These are phyloP conservation scores for Neodiprion fabricii DNA, from an alignment of 1,140 invertebrate species.

Conservation along the genomic window DNA sequence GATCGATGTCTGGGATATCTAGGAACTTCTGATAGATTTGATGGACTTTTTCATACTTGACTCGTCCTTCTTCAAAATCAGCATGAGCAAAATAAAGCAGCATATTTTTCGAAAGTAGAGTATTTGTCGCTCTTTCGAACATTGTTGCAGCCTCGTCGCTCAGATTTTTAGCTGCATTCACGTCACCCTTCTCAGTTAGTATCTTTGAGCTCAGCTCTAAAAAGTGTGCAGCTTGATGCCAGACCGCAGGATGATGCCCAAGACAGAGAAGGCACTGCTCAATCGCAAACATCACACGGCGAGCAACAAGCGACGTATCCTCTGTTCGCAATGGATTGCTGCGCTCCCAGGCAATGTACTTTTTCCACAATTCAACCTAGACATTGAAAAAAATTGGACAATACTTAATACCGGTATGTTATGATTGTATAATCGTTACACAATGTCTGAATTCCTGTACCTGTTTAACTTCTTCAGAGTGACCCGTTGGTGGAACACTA, in stretches of 20 bases:
- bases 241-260: slow-evolving; percentile 97
- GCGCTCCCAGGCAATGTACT: slow-evolving; percentile 98
- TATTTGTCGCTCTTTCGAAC: slow-evolving; percentile 90
- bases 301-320: slow-evolving; percentile 90
- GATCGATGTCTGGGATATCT: slow-evolving; percentile 89
- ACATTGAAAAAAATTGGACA: slow-evolving; percentile 21
- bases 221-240: slow-evolving; percentile 98
- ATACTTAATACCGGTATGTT: background rate
- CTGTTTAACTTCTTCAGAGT: slow-evolving; percentile 92
- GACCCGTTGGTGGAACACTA: slow-evolving; percentile 90
- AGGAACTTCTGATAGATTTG: slow-evolving; percentile 94
- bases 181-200: slow-evolving; percentile 94
- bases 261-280: slow-evolving; percentile 97
- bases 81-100: slow-evolving; percentile 97
- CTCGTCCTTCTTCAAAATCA: slow-evolving; percentile 96
- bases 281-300: slow-evolving; percentile 97
- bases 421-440: slow-evolving; percentile 1
- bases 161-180: slow-evolving; percentile 88
- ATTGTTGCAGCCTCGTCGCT: slow-evolving; percentile 93
- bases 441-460: slow-evolving; percentile 57
- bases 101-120: slow-evolving; percentile 89
- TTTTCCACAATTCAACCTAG: slow-evolving; percentile 98
- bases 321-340: slow-evolving; percentile 95
- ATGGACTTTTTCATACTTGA: slow-evolving; percentile 98
- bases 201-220: slow-evolving; percentile 93